phyloP scores from a whole-genome alignment of 2,797 vertebrate species.

The Oceanodroma leucorhoa region DNA sequence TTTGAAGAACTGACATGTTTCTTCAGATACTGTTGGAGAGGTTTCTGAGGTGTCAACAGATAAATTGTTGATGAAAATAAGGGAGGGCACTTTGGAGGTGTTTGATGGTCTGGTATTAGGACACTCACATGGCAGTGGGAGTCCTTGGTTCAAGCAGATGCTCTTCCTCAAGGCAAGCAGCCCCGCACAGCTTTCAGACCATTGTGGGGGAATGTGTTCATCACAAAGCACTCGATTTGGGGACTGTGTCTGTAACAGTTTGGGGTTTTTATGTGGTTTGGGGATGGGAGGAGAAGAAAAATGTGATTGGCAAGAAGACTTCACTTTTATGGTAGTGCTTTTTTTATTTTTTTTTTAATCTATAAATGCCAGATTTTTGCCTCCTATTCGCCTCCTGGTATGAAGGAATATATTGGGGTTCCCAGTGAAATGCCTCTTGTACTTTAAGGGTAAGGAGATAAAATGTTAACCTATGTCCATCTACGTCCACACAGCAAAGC shows the following conservation, averaged over 20 bases:
- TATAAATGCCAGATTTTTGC: background rate
- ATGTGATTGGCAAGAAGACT: background rate
- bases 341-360: background rate
- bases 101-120: background rate
- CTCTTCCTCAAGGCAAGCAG: background rate
- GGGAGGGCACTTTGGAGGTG: background rate
- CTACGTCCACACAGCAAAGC: background rate
- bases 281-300: background rate
- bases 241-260: background rate
- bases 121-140: fast-evolving
- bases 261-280: background rate
- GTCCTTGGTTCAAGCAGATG: background rate
- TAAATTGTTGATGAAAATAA: background rate
- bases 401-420: background rate
- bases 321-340: background rate
- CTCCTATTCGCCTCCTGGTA: background rate
- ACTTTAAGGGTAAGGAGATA: background rate
- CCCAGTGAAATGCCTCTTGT: background rate
- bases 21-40: background rate
- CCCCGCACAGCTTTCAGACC: background rate
- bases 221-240: background rate
- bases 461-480: background rate
- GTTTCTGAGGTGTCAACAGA: background rate
- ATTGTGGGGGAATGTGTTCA: background rate
- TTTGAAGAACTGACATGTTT: fast-evolving